Evolutionary conservation across 2,888 invertebrate genomes (phyloP).

Genomic region (Calliopum simillimum): DNA sequence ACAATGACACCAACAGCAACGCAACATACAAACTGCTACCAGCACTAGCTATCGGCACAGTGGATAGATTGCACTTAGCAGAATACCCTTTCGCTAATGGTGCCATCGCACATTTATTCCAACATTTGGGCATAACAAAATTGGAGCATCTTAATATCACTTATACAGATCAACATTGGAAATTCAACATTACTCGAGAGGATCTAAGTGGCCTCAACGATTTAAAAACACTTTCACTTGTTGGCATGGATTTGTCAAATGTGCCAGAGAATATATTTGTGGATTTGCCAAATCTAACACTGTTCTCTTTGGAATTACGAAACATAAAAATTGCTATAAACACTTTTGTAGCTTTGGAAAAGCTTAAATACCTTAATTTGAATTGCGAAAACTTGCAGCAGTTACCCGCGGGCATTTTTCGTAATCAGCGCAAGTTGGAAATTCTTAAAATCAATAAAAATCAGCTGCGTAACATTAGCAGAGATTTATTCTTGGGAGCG

Average conservation of each 20-base stretch:
- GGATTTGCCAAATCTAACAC: slow-evolving; percentile 72
- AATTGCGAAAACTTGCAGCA: slow-evolving; percentile 75
- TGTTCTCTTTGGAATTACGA: slow-evolving; percentile 75
- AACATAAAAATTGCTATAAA: slow-evolving; percentile 72
- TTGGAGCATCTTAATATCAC: no score
- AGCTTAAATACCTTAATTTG: slow-evolving; percentile 74
- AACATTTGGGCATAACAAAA: slow-evolving; percentile 63
- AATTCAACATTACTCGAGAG: slow-evolving; percentile 70
- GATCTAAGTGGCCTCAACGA: slow-evolving; percentile 73
- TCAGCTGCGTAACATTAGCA: slow-evolving; percentile 74
- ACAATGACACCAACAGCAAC: no score
- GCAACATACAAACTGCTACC: no score
- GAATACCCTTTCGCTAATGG: no score
- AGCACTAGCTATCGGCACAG: no score
- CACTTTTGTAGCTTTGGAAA: slow-evolving; percentile 71
- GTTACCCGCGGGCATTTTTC: slow-evolving; percentile 74
- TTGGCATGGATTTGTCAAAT: slow-evolving; percentile 73
- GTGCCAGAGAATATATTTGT: slow-evolving; percentile 74
- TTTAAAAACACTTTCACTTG: slow-evolving; percentile 71
- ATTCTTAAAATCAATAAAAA: slow-evolving; percentile 78
- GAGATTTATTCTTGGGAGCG: slow-evolving; percentile 74
- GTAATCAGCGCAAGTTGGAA: no score
- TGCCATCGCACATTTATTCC: slow-evolving; percentile 63
- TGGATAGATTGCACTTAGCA: no score
- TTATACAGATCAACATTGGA: no score